Base-by-base conservation (phyloP, 2,113 vertebrate genomes). In the Cynoglossus semilaevis region DNA sequence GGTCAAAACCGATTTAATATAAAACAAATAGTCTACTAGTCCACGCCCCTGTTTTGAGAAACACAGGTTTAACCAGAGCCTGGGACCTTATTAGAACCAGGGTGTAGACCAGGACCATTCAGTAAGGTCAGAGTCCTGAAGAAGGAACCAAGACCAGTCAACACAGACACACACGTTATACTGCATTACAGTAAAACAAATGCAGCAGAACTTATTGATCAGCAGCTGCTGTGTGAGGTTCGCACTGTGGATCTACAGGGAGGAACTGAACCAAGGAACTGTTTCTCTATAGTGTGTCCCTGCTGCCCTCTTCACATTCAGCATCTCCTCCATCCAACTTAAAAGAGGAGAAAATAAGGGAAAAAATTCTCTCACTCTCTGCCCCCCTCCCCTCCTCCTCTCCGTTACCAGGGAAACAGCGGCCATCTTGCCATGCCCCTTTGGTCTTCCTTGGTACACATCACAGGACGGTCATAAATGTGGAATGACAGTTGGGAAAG, bases 341-440 rank as follows among this genome's bases (percentile, higher is more conserved):
- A 76, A 70, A 70, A 56, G 49, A 14, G 14, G 38, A 14, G 38
- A 48, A 48, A 53, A 58, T 54, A 48, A 29, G 22, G 22, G 22
- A 37, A 54, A 36, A 54, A 65, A 50, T 54, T 78, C 55, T 69
- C 59, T n/a, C n/a, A n/a, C n/a, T n/a, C n/a, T n/a, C n/a, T n/a
- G n/a, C n/a, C 70, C 51, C 72, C 50, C 65, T 52, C 62, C 51
- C 0, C 49, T 49, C 74, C 68, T 62, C 78, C 68, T 64, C 70
- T 67, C 79, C 69, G 85, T 88, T 86, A 55, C 85, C 74, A 77
- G 81, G 81, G 85, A 67, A 85, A 88, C 87, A 66, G 76, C 57
- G 56, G 82, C 82, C 85, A 86, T 87, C 80, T 88, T 85, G 79
- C 82, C 44, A 47, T 83, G 82, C 80, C 84, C 83, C 56, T 67